Percentiles rank a stretch among this genome's conserved stretches.
Evolutionary conservation across 1,140 invertebrate species (phyloP).

Genomic region (Radopholus similis): DNA sequence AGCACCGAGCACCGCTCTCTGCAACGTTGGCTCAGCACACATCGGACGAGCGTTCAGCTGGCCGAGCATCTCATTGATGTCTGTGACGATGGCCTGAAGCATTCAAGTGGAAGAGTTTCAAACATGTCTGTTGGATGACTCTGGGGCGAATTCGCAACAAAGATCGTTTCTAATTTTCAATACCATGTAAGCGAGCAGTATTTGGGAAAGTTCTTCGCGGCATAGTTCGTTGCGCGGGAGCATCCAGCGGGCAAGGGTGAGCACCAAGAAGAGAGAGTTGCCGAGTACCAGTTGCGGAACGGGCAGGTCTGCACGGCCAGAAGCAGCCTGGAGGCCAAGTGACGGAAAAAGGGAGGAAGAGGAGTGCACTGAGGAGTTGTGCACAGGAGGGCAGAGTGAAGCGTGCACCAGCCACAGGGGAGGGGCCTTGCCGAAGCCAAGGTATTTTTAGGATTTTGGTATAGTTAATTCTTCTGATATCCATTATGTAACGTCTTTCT

Average conservation of each 20-base stretch:
- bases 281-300: constrained; percentile 74
- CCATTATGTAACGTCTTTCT: background rate
- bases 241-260: constrained; percentile 63
- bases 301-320: constrained; percentile 20
- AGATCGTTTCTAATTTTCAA: background rate
- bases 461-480: background rate
- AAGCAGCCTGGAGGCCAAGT: background rate
- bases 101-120: background rate
- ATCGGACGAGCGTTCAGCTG: constrained; percentile 68
- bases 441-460: background rate
- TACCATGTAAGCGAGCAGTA: constrained; percentile 74
- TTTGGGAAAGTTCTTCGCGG: constrained; percentile 81
- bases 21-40: constrained; percentile 40
- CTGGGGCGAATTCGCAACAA: background rate
- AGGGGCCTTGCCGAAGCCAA: constrained; percentile 32
- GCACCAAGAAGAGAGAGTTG: constrained; percentile 62
- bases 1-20: constrained; percentile 50
- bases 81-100: constrained; percentile 69
- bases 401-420: constrained; percentile 56
- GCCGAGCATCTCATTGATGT: constrained; percentile 93
- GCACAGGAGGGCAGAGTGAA: constrained; percentile 35
- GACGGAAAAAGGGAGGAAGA: background rate
- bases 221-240: constrained; percentile 74
- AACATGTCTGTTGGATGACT: background rate
- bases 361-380: background rate